Evolutionary conservation across 2,113 vertebrate species (phyloP), one percentile per base, ranked within the genome.

Genomic region (Tetraodon nigroviridis): DNA sequence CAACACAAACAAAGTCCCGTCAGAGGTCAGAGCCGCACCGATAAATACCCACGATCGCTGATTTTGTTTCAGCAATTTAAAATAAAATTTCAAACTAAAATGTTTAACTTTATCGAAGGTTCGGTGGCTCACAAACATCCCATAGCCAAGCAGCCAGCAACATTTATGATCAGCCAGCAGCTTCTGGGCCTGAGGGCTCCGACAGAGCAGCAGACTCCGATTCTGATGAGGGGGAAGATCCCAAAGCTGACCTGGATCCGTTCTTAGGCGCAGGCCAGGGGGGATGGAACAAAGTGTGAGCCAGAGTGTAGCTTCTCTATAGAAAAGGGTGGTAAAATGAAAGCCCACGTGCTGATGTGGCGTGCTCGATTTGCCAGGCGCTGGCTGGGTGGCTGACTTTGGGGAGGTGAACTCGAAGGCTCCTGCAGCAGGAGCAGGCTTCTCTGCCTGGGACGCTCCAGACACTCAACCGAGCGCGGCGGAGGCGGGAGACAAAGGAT

Each of bases 1-100:
- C 92, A 29, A 82, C 91, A 58, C 93, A 94, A 78, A 91, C 90
- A 2, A 93, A 92, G 56, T 91, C 94, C 41, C 90, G 96, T 67
- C 93, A 94, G 86, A 92, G 96, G 96, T 98, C 14, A 82, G 40
- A 48, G 3, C 41, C 37, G 27, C 21, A 15, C 19, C 24, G 15
- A 50, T 18, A 51, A 42, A 41, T 10, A 22, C 15, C 52, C 24
- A 50, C 50, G 19, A 16, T 24, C 11, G 32, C 32, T 45, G 21
- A 16, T 63, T 2, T 16, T 58, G 5, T 15, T 55, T 24, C 12
- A 4, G 2, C 8, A 56, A 8, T 37, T 21, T 1, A 55, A 6
- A 6, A 32, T 6, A 32, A 32, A 6, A 10, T n/a, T n/a, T n/a
- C n/a, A n/a, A 48, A 48, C 19, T 48, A 15, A 22, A 11, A n/a